Evolutionary conservation across 2,797 vertebrate species (phyloP), one percentile per base, ranked within the genome.

Genomic region (Kryptolebias ocellatus): DNA sequence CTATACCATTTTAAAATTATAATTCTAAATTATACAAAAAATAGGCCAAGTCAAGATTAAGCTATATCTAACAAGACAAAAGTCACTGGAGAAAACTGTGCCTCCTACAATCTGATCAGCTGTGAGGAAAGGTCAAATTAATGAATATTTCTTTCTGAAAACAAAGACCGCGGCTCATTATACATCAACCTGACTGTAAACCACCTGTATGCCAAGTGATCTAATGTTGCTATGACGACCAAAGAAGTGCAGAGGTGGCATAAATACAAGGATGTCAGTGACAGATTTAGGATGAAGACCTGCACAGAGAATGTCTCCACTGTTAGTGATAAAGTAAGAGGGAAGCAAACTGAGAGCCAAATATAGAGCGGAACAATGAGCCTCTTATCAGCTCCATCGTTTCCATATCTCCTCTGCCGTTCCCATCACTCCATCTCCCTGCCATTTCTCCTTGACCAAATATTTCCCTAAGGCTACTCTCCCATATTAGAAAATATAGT

Each of bases 211-310:
- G 63, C 68, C 67, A 70, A 50, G 66, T 31, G 24, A 84, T 79
- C 34, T 68, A 59, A 79, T 54, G 88, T 91, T 89, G 69, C 86
- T 72, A 90, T 89, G 89, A 87, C 83, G 63, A 90, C 87, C 14
- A 57, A 64, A 69, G 54, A 72, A 83, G 75, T 81, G 76, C 51
- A 0, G 58, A 69, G 51, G 70, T 81, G 62, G 53, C n/a, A 42
- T 44, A 42, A 44, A 34, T 53, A 59, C 56, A 31, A 17, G 31
- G 62, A 2, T 37, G 37, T 68, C 53, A 46, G 62, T 47, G 61
- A 71, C 67, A 78, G 56, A 66, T 80, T 67, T 70, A 67, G 65
- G 77, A 64, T 20, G 74, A 24, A 63, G 83, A 68, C 74, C 79
- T 70, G 49, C 67, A 55, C 29, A 9, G 49, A 70, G 67, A 74